Evolutionary conservation across 1,140 invertebrate species (phyloP).

Genomic region (Solenopsis invicta): DNA sequence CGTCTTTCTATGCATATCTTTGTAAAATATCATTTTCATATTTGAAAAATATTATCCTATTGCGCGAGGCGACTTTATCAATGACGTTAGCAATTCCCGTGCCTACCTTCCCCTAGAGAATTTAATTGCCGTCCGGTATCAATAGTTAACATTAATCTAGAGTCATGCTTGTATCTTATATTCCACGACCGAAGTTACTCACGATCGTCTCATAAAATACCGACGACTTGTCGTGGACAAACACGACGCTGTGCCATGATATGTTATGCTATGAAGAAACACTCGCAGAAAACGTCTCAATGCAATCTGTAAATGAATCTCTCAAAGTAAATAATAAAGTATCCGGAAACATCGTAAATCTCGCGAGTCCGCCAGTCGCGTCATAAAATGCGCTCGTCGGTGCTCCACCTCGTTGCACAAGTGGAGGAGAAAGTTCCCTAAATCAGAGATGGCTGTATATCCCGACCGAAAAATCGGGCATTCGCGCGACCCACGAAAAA

Average conservation of each 20-base stretch:
- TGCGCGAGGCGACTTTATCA: constrained; percentile 12
- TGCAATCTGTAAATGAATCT: constrained; percentile 64
- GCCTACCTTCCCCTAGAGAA: background rate
- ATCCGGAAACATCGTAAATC: constrained; percentile 59
- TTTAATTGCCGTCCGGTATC: constrained; percentile 35
- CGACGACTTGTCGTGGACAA: constrained; percentile 17
- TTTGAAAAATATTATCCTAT: constrained; percentile 37
- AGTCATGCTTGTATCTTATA: constrained; percentile 29
- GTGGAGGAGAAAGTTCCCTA: constrained; percentile 61
- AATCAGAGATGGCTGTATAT: constrained; percentile 48
- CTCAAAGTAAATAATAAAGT: constrained; percentile 61
- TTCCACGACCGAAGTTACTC: background rate
- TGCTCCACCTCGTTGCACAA: constrained; percentile 61
- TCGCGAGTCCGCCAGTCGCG: constrained; percentile 45
- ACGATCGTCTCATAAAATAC: constrained; percentile 40
- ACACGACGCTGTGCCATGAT: constrained; percentile 19
- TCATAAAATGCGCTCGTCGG: constrained; percentile 56
- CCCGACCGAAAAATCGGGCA: constrained; percentile 34
- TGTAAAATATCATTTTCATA: constrained; percentile 38
- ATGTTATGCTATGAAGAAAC: constrained; percentile 12
- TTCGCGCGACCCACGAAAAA: constrained; percentile 7
- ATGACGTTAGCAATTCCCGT: background rate
- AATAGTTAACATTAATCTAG: constrained; percentile 42
- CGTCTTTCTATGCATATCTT: constrained; percentile 27
- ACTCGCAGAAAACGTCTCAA: constrained; percentile 47